Percentiles rank a stretch among this genome's conserved stretches.
Evolutionary conservation across 2,888 invertebrate genomes (phyloP).

Genomic region (Chironomus tentans): DNA sequence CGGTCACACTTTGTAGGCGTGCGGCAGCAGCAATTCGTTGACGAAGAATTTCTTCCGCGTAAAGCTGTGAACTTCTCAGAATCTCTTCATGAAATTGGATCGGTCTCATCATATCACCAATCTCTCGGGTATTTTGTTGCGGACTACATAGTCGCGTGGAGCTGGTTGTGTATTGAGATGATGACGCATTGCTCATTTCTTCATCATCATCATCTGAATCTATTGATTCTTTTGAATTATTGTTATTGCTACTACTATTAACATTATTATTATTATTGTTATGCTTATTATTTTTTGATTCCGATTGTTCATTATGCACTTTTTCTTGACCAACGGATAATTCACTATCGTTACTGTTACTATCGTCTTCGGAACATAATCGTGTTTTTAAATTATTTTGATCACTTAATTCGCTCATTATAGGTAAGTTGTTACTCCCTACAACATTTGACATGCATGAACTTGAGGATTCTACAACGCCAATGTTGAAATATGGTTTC

Average conservation of each 20-base stretch:
- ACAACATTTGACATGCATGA: neutral
- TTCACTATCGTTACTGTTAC: constrained; percentile 69
- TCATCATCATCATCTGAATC: constrained; percentile 23
- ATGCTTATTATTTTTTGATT: neutral
- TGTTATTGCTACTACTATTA: neutral
- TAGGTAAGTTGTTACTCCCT: neutral
- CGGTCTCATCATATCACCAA: constrained; percentile 31
- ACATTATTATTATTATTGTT: constrained; percentile 18
- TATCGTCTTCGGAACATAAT: constrained; percentile 40
- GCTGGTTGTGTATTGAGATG: neutral
- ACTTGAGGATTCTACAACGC: neutral
- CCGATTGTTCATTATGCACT: constrained; percentile 27
- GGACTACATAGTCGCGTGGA: constrained; percentile 19
- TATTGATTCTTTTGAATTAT: constrained; percentile 20
- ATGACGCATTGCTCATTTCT: constrained; percentile 10
- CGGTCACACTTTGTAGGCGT: constrained; percentile 28
- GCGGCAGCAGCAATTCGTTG: constrained; percentile 43
- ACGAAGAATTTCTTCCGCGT: constrained; percentile 42
- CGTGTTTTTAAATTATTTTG: neutral
- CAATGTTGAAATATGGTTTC: neutral
- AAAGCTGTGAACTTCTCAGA: constrained; percentile 40
- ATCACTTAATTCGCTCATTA: neutral
- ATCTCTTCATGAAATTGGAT: constrained; percentile 41
- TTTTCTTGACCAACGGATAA: constrained; percentile 70
- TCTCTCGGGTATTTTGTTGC: constrained; percentile 9